Conservation (phyloP, 1,140 invertebrate species). For the Conus ventricosus region DNA sequence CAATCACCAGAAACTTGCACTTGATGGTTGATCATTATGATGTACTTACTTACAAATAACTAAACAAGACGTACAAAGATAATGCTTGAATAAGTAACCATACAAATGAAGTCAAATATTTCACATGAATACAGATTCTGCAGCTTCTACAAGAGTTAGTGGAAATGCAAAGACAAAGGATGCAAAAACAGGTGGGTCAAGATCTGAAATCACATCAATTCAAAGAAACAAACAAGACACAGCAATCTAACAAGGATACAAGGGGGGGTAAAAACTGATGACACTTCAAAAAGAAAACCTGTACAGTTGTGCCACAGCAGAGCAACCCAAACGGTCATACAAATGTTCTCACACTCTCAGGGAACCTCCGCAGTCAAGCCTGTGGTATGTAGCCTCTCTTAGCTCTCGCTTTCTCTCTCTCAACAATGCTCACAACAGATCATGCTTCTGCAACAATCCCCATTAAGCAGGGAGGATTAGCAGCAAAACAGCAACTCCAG, state of each 20-base stretch:
- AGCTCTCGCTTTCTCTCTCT: background rate
- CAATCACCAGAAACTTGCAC: too few relatives aligned
- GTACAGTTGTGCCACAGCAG: background rate
- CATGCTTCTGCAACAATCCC: conserved; percentile 5
- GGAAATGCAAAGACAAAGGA: background rate
- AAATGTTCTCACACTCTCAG: background rate
- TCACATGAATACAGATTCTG: background rate
- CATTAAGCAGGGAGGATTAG: background rate
- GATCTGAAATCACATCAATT: background rate
- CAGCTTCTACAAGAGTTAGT: background rate
- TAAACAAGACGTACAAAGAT: too few relatives aligned
- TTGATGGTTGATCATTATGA: too few relatives aligned
- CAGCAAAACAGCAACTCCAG: background rate
- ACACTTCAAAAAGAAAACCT: background rate
- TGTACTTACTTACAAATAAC: too few relatives aligned
- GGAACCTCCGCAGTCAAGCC: background rate
- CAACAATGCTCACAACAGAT: conserved; percentile 6
- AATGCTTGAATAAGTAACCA: background rate
- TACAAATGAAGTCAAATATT: background rate
- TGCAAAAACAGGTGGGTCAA: background rate
- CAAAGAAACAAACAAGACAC: background rate
- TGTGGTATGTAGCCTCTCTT: background rate
- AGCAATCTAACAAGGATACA: background rate
- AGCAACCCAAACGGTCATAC: background rate
- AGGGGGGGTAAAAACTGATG: background rate